Evolutionary conservation across 2,888 invertebrate genomes (phyloP).

Genomic region (Lottia gigantea): DNA sequence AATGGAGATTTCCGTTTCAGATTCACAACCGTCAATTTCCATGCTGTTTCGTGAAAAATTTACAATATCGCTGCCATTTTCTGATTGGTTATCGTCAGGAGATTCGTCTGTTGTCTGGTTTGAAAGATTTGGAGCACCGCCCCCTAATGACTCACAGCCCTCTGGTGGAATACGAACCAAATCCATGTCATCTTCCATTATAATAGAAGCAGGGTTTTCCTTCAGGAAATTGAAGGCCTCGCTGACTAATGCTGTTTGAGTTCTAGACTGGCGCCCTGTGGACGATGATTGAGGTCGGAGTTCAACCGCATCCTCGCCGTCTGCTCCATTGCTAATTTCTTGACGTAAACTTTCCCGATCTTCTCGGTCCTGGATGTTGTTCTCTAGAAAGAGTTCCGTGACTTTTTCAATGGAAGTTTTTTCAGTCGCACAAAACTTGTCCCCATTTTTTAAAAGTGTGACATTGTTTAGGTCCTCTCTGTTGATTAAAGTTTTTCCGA

Average conservation of each 20-base stretch:
- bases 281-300: no score
- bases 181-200: background rate
- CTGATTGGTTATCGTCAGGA: background rate
- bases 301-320: no score
- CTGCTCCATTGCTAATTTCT: no score
- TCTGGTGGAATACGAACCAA: conserved; percentile 2
- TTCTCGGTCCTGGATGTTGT: no score
- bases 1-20: background rate
- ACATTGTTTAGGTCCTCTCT: no score
- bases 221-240: background rate
- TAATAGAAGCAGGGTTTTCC: background rate
- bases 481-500: no score
- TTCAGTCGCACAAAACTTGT: no score
- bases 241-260: background rate
- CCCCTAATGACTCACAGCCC: background rate
- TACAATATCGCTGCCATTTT: background rate
- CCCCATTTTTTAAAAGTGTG: no score
- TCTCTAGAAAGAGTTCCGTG: no score
- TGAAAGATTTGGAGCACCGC: background rate
- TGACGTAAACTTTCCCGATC: no score
- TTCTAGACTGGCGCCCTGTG: background rate
- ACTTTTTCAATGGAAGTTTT: no score
- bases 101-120: background rate
- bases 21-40: conserved; percentile 1
- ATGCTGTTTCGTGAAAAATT: background rate